Evolutionary conservation across 2,888 invertebrate species (phyloP).

Genomic region (Zygogramma bicolorata): DNA sequence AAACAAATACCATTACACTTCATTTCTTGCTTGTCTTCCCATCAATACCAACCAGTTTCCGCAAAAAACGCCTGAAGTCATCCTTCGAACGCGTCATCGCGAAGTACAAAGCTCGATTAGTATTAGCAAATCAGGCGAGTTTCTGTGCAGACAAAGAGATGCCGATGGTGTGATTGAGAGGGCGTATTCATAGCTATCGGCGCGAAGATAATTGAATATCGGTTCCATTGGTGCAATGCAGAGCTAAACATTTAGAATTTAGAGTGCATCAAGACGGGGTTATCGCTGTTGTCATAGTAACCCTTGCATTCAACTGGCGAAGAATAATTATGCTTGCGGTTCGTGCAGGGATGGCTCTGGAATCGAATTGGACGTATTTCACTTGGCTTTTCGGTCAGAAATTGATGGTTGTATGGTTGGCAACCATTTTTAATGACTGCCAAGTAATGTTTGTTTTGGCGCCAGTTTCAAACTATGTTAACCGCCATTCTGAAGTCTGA

Average conservation of each 20-base stretch:
- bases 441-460: too few relatives aligned
- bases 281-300: slow-evolving; percentile 1
- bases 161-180: background rate
- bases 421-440: too few relatives aligned
- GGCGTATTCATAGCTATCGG: background rate
- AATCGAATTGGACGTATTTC: background rate
- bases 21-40: background rate
- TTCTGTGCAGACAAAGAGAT: background rate
- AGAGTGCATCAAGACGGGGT: background rate
- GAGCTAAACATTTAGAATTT: background rate
- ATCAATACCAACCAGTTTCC: background rate
- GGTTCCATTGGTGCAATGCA: background rate
- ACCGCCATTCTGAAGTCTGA: too few relatives aligned
- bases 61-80: background rate
- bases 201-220: background rate
- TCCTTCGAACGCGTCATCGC: background rate
- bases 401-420: too few relatives aligned
- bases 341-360: background rate
- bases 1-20: background rate
- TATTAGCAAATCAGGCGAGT: background rate
- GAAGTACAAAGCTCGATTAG: background rate
- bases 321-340: background rate
- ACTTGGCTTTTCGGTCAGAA: too few relatives aligned
- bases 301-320: background rate
- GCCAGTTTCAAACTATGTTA: too few relatives aligned